A percentile compares a stretch with the other conserved stretches of the same genome.
Conservation (phyloP, 2,113 vertebrate genomes). For the Irena cyanogastra region DNA sequence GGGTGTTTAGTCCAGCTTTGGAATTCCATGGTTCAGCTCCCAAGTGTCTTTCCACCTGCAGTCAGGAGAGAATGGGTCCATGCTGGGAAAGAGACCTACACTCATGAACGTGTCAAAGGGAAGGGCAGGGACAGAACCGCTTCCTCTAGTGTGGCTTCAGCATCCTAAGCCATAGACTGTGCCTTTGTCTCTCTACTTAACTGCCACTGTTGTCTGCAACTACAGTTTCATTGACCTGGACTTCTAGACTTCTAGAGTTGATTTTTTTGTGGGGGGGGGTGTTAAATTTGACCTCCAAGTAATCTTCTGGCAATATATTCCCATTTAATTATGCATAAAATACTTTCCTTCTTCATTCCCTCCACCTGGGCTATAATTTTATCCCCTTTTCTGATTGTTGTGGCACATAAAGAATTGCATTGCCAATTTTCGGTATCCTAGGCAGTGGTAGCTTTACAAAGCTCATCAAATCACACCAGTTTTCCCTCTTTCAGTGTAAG, state of each 20-base stretch:
- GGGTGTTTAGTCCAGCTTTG: neutral
- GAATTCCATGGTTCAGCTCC: neutral
- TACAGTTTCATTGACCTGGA: neutral
- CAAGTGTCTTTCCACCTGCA: neutral
- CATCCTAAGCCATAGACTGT: neutral
- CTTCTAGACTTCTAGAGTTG: neutral
- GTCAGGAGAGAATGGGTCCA: accelerated
- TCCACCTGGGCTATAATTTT: neutral
- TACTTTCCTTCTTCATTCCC: neutral
- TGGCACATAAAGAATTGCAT: neutral
- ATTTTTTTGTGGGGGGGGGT: accelerated
- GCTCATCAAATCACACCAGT: neutral
- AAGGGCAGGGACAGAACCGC: neutral
- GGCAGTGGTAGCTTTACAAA: neutral
- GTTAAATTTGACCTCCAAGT: neutral
- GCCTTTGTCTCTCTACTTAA: neutral
- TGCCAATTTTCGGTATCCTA: neutral
- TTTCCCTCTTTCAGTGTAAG: neutral
- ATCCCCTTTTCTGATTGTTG: neutral
- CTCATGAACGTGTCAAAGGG: accelerated
- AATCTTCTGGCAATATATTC: neutral
- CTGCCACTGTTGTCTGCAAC: neutral
- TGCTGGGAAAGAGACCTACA: neutral
- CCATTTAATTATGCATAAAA: neutral
- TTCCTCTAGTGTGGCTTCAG: neutral